Percentiles rank a stretch among this genome's conserved stretches.
These are phyloP conservation scores for Trichomalopsis sarcophagae DNA, from an alignment of 1,140 invertebrate genomes.

Conservation along the genomic window DNA sequence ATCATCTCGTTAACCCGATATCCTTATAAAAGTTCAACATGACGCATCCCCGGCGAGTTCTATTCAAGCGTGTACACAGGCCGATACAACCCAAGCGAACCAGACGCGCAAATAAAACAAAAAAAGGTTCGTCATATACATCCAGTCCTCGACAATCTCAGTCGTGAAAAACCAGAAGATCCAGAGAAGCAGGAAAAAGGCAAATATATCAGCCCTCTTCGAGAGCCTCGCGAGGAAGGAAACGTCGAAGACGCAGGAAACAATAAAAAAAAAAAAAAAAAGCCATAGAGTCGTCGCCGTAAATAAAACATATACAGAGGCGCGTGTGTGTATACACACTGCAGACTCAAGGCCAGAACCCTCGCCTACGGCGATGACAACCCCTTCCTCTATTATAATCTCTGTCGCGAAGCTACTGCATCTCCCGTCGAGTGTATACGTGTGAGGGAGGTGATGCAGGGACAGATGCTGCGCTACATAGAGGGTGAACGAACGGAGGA, in stretches of 20 bases:
- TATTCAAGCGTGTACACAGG: background rate
- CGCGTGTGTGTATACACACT: background rate
- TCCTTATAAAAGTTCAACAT: background rate
- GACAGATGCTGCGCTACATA: background rate
- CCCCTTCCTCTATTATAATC: slow-evolving; percentile 41
- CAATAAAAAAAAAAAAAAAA: slow-evolving; percentile 29
- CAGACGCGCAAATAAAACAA: background rate
- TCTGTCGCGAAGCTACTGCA: background rate
- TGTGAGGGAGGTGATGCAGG: background rate
- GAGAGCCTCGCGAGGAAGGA: background rate
- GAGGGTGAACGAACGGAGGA: slow-evolving; percentile 5
- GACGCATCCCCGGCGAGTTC: background rate
- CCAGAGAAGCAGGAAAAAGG: background rate
- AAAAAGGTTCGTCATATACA: too few species aligned
- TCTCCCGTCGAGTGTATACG: background rate
- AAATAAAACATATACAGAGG: background rate
- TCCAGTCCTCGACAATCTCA: background rate
- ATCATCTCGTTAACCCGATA: background rate
- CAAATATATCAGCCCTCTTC: background rate
- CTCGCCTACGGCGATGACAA: background rate
- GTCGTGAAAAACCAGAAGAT: background rate
- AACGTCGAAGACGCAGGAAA: slow-evolving; percentile 30
- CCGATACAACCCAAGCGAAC: background rate
- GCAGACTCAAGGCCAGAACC: slow-evolving; percentile 6
- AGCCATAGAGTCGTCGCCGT: too few species aligned